These are phyloP conservation scores for Hoplostethus atlanticus DNA, from an alignment of 2,797 vertebrate species.

Conservation along the genomic window DNA sequence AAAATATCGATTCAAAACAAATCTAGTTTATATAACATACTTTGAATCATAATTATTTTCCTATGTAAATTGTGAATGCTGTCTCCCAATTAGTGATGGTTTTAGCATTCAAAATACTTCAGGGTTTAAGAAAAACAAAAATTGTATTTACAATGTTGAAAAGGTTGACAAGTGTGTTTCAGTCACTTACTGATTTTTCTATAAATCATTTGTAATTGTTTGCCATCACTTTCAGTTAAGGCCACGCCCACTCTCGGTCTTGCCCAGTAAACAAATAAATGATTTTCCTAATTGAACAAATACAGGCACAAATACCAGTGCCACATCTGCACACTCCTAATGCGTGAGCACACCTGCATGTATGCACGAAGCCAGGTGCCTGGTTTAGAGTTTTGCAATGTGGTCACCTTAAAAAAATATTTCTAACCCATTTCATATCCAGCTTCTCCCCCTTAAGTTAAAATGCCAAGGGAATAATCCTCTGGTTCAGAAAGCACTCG, in stretches of 20 bases:
- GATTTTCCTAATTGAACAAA: constrained; percentile 57
- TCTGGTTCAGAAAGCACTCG: not conserved
- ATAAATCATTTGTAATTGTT: constrained; percentile 33
- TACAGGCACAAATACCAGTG: constrained; percentile 6
- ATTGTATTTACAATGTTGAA: constrained; percentile 4
- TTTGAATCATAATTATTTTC: not conserved
- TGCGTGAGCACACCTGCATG: constrained; percentile 60
- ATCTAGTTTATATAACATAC: not conserved
- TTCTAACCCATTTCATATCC: not conserved
- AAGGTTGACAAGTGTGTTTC: constrained; percentile 12
- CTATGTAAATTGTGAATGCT: not conserved
- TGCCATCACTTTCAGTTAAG: constrained; percentile 55
- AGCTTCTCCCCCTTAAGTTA: not conserved
- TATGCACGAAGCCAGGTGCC: constrained; percentile 35
- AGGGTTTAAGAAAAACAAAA: not conserved
- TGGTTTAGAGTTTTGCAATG: not conserved
- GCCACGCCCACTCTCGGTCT: constrained; percentile 73
- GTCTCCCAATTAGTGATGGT: not conserved
- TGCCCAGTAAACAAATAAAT: constrained; percentile 53
- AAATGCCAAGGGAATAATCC: not conserved
- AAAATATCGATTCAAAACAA: no score
- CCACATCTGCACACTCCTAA: constrained; percentile 18
- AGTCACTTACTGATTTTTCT: constrained; percentile 3
- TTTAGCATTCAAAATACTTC: not conserved
- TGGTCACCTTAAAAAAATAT: not conserved